These are phyloP conservation scores for Scaptomyza pallida DNA, from an alignment of 1,140 invertebrate species.

Conservation along the genomic window DNA sequence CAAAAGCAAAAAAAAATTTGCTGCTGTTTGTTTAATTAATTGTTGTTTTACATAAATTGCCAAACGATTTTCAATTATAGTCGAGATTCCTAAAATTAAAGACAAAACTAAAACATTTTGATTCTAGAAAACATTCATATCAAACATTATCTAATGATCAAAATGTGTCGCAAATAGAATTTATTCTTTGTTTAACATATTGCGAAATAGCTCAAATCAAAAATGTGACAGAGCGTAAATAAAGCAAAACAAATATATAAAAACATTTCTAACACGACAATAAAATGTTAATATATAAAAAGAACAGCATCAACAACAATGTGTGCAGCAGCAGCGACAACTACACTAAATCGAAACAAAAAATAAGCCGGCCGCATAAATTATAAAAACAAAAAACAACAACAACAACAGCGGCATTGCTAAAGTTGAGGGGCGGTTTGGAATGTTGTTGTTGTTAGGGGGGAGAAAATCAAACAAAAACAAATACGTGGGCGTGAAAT, in stretches of 20 bases:
- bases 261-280: slow-evolving; percentile 63
- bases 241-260: slow-evolving; percentile 42
- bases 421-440: slow-evolving; percentile 1
- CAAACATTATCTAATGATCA: background rate
- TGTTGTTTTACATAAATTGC: slow-evolving; percentile 71
- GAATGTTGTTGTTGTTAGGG: slow-evolving; percentile 21
- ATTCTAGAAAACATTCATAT: too few species aligned
- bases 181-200: slow-evolving; percentile 24
- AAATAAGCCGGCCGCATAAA: slow-evolving; percentile 68
- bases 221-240: slow-evolving; percentile 31
- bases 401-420: slow-evolving; percentile 24
- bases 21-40: slow-evolving; percentile 52
- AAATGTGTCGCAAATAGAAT: slow-evolving; percentile 5
- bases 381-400: slow-evolving; percentile 41
- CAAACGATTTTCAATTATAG: slow-evolving; percentile 61
- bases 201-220: slow-evolving; percentile 55
- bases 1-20: slow-evolving; percentile 35
- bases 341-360: slow-evolving; percentile 34
- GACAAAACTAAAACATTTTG: too few species aligned
- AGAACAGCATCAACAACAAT: slow-evolving; percentile 27
- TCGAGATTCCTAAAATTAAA: slow-evolving; percentile 45
- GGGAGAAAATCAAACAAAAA: too few species aligned
- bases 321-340: slow-evolving; percentile 26
- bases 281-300: slow-evolving; percentile 71
- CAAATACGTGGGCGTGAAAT: slow-evolving; percentile 44